phyloP scores from a whole-genome alignment of 2,888 invertebrate species.

The Synanthedon tipuliformis region DNA sequence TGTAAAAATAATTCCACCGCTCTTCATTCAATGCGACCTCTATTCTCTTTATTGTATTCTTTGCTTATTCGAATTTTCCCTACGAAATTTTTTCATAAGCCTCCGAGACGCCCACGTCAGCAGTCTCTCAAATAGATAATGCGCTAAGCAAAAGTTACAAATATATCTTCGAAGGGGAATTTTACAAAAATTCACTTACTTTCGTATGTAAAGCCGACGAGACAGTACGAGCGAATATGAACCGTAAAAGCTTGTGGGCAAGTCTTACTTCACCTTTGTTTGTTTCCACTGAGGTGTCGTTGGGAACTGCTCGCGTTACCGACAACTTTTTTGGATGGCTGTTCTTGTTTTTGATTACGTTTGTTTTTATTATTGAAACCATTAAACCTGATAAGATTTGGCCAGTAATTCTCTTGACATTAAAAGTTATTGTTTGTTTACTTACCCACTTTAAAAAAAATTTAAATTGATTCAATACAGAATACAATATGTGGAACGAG shows the following conservation, averaged over 20 bases:
- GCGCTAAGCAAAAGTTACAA: neutral
- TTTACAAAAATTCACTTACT: too few relatives aligned
- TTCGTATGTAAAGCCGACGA: too few relatives aligned
- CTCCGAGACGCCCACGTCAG: too few relatives aligned
- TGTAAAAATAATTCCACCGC: too few relatives aligned
- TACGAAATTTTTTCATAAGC: too few relatives aligned
- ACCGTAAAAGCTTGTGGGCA: neutral
- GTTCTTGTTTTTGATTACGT: conserved; percentile 15
- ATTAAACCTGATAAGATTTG: neutral
- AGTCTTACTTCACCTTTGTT: conserved; percentile 15
- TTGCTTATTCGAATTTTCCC: too few relatives aligned
- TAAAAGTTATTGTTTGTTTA: conserved; percentile 8
- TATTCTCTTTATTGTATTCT: too few relatives aligned
- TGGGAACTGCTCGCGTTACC: conserved; percentile 8
- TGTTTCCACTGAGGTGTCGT: conserved; percentile 12
- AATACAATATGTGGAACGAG: too few relatives aligned
- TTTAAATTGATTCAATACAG: too few relatives aligned
- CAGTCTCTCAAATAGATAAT: too few relatives aligned
- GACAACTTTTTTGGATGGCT: conserved; percentile 13
- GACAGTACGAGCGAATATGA: too few relatives aligned
- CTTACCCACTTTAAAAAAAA: neutral
- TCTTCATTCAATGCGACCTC: too few relatives aligned
- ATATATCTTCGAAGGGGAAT: neutral
- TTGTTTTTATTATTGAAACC: conserved; percentile 8
- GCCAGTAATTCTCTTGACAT: conserved; percentile 1